Evolutionary conservation across 2,113 vertebrate genomes (phyloP), one percentile per base, ranked within the genome.

Genomic region (Nothoprocta pentlandii): DNA sequence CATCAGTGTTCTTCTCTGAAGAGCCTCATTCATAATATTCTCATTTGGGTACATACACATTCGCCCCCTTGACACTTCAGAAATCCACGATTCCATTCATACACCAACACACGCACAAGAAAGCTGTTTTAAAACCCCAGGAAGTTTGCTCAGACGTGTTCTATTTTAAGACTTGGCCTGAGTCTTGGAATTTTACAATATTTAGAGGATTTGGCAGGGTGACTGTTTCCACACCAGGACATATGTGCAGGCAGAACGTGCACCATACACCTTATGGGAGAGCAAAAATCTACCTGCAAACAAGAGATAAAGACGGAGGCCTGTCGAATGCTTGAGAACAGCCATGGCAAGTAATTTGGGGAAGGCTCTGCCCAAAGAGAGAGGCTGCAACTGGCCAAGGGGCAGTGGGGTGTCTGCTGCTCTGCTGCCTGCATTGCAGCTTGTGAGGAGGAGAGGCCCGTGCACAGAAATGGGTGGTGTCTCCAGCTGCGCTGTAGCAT

Each of bases 81-180:
- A 74, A 95, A 93, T 89, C 80, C 17, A 1, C 80, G 70, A 86
- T 36, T 83, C 87, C 86, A 41, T 86, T 97, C 91, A 88, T 82
- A 70, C 59, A 47, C 93, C 81, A 56, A 73, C 91, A 93, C 78
- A 85, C 90, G 91, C 88, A 86, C 69, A 74, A 47, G 94, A 93
- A 78, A 56, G 34, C 80, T 87, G 89, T 93, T 95, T 59, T 39
- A 95, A 96, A 94, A 79, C 94, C 92, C 93, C 94, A 96, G 97
- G 97, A 98, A 97, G 94, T 97, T 97, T 97, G 94, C 83, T 96
- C 93, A 97, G 95, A 84, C 64, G 61, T 46, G 2, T 15, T 78
- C 96, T 97, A 97, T 98, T 97, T 97, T 97, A 96, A 87, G 94
- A 92, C 71, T 92, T 96, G 95, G 96, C 97, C 80, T 42, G 77